These are phyloP conservation scores for human (Homo sapiens) DNA, from an alignment of 2,113 vertebrate genomes.

Conservation along the genomic window GRCh38 chr13:63326501-63327000, in stretches of 20 bases:
- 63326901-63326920: slow-evolving; percentile 12
- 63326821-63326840: neutral
- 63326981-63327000: neutral
- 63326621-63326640: neutral
- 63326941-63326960: neutral
- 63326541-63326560: neutral
- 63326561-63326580: neutral
- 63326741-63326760: neutral
- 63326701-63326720: neutral
- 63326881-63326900: neutral
- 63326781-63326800: neutral
- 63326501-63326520: neutral
- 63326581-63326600: neutral
- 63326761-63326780: neutral
- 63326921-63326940: neutral
- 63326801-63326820: neutral
- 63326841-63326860: neutral
- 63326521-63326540: neutral
- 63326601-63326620: neutral
- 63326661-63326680: neutral
- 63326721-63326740: neutral
- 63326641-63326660: neutral
- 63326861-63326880: neutral
- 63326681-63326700: neutral
- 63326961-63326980: neutral